A percentile compares a stretch with the other conserved stretches of the same genome.
Evolutionary conservation across 2,797 vertebrate species (phyloP).

Genomic region (Neoniphon sammara): DNA sequence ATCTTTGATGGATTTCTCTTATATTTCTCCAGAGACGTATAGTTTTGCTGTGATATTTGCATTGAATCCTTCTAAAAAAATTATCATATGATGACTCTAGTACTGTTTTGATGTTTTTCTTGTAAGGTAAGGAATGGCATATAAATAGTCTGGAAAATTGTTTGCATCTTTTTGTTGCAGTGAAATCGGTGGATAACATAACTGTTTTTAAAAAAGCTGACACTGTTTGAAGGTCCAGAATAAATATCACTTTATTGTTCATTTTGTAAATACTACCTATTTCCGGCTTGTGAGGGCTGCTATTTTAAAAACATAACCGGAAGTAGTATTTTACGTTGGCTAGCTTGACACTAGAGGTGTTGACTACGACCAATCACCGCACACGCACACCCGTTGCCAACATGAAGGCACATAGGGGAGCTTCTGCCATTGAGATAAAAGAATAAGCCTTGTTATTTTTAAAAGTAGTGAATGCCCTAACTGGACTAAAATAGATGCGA

Average conservation of each 20-base stretch:
- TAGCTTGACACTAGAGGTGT: neutral
- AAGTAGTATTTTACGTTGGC: too few relatives aligned
- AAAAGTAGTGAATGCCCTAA: conserved; percentile 56
- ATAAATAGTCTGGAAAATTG: neutral
- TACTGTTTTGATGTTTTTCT: too few relatives aligned
- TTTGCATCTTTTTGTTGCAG: neutral
- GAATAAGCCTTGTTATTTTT: conserved; percentile 67
- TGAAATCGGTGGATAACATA: neutral
- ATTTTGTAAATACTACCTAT: neutral
- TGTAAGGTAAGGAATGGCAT: neutral
- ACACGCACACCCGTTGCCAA: conserved; percentile 62
- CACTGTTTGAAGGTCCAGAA: neutral
- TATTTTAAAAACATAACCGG: too few relatives aligned
- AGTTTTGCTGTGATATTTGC: too few relatives aligned
- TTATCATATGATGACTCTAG: too few relatives aligned
- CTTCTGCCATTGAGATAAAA: conserved; percentile 68
- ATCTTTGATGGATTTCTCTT: too few relatives aligned
- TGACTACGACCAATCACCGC: neutral
- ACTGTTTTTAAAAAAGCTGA: neutral
- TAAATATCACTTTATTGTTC: neutral
- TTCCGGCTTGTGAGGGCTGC: too few relatives aligned
- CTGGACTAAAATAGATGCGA: conserved; percentile 80
- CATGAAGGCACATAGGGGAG: conserved; percentile 79
- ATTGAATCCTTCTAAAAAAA: too few relatives aligned
- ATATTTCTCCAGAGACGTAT: too few relatives aligned